These are phyloP conservation scores for Furcifer pardalis DNA, from an alignment of 2,797 vertebrate genomes.

Conservation along the genomic window DNA sequence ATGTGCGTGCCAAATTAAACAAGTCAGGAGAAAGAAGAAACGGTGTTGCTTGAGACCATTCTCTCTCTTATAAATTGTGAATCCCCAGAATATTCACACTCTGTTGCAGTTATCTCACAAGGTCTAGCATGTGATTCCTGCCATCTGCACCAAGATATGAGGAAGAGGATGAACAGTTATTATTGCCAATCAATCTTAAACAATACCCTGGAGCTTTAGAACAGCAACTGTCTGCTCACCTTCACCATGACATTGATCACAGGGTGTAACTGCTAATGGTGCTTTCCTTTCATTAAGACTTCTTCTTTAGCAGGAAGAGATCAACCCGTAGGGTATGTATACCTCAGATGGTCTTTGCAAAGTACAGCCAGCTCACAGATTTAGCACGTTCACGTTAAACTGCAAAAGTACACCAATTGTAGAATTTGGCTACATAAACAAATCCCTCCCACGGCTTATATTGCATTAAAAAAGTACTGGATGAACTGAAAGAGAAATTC, in stretches of 20 bases:
- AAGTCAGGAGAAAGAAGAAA: neutral
- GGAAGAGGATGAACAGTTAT: neutral
- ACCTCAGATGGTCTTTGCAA: neutral
- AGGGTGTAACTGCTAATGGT: neutral
- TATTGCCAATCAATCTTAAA: too few species aligned
- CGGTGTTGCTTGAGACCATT: neutral
- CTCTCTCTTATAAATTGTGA: neutral
- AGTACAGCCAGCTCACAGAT: neutral
- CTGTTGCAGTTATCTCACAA: neutral
- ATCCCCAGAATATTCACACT: neutral
- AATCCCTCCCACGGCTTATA: neutral
- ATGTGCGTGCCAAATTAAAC: neutral
- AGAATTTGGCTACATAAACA: slow-evolving; percentile 7
- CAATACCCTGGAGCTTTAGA: neutral
- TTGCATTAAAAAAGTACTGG: neutral
- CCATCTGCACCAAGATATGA: neutral
- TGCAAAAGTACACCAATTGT: neutral
- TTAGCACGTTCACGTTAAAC: neutral
- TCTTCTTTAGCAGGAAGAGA: slow-evolving; percentile 10
- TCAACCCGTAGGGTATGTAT: neutral
- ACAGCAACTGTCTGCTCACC: neutral
- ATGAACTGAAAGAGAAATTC: neutral
- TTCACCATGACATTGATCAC: slow-evolving; percentile 1
- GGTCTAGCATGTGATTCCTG: neutral
- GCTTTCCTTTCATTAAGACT: neutral